phyloP scores from a whole-genome alignment of 2,113 vertebrate species.

The Delphinus delphis region DNA sequence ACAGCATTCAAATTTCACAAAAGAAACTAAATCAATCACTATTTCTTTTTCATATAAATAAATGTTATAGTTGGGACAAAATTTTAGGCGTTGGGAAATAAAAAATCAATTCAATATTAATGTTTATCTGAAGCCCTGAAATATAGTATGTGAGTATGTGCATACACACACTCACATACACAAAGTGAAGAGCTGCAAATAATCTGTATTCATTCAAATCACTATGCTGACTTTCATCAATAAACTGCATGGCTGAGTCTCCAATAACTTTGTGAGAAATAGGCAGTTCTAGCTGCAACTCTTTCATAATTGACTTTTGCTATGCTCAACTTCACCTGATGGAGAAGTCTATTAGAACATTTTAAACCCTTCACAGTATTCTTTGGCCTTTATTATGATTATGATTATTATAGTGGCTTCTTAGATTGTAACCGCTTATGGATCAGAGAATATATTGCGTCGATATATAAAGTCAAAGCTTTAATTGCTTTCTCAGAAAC shows the following conservation, averaged over 20 bases:
- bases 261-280: not conserved
- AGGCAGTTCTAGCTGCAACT: not conserved
- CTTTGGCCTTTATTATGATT: not conserved
- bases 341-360: not conserved
- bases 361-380: not conserved
- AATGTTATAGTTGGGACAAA: not conserved
- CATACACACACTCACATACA: not conserved
- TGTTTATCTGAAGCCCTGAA: not conserved
- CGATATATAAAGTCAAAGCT: not conserved
- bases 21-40: not conserved
- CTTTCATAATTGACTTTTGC: not conserved
- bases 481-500: not conserved
- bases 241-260: not conserved
- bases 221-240: not conserved
- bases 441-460: not conserved
- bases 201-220: not conserved
- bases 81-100: not conserved
- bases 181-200: not conserved
- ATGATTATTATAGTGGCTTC: not conserved
- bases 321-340: slow-evolving; percentile 24
- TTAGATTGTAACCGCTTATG: not conserved
- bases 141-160: not conserved
- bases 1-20: not conserved
- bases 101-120: not conserved
- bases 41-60: not conserved